Percentiles rank a stretch among this genome's conserved stretches.
Conservation (phyloP, 2,888 invertebrate genomes). For the Cataglyphis altisquamis region DNA sequence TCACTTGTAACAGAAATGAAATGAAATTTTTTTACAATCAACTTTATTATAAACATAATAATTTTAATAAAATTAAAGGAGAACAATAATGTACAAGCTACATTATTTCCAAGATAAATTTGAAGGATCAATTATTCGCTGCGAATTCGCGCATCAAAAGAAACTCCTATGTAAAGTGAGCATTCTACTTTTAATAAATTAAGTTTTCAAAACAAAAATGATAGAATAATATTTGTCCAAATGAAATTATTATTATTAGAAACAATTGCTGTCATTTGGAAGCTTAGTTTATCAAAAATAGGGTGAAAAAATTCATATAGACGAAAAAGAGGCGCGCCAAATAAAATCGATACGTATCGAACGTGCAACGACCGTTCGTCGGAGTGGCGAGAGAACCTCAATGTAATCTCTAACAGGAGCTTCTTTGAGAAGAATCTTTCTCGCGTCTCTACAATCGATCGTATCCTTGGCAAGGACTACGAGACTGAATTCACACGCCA, state of each 20-base stretch:
- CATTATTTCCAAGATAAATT: background rate
- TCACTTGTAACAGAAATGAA: background rate
- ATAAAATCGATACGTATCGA: background rate
- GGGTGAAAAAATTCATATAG: background rate
- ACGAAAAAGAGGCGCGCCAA: background rate
- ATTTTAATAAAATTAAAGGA: background rate
- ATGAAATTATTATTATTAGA: too few species aligned
- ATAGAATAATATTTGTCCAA: background rate
- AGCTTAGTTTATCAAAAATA: background rate
- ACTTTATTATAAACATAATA: background rate
- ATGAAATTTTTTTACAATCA: background rate
- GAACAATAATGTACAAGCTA: background rate
- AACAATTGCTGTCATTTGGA: background rate
- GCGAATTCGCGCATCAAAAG: background rate
- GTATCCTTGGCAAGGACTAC: constrained; percentile 59
- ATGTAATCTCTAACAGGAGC: constrained; percentile 1
- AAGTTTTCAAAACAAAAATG: background rate
- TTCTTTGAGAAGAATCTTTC: constrained; percentile 28
- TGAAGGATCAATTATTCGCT: background rate
- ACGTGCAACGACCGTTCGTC: background rate
- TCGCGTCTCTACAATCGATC: background rate
- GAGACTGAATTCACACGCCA: constrained; percentile 74
- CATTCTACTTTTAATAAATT: background rate
- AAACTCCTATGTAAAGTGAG: background rate
- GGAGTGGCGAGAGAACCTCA: background rate